Percentiles rank a stretch among this genome's conserved stretches.
Evolutionary conservation across 2,888 invertebrate genomes (phyloP).

Genomic region (Panopea generosa): DNA sequence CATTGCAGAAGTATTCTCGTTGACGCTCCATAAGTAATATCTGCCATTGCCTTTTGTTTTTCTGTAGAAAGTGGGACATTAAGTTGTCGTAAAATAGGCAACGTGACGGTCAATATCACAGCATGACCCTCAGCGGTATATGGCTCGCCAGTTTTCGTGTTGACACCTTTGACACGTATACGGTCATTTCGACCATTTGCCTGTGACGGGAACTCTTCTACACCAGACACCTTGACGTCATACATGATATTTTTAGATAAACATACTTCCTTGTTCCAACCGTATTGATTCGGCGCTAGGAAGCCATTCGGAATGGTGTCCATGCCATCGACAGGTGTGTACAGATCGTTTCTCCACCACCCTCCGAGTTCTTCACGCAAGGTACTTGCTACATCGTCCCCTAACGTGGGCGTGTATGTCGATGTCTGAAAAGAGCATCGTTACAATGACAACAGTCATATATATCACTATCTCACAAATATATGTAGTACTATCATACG

Average conservation of each 20-base stretch:
- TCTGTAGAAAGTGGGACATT: slow-evolving; percentile 14
- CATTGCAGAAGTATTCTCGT: slow-evolving; percentile 55
- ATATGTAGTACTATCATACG: no score
- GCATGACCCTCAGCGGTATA: slow-evolving; percentile 35
- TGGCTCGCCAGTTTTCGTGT: slow-evolving; percentile 23
- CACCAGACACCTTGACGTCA: neutral
- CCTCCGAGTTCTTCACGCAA: slow-evolving; percentile 21
- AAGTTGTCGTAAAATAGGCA: slow-evolving; percentile 51
- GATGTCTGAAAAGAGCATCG: slow-evolving; percentile 25
- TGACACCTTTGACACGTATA: slow-evolving; percentile 27
- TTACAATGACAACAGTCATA: no score
- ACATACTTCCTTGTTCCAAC: slow-evolving; percentile 13
- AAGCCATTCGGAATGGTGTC: slow-evolving; percentile 5
- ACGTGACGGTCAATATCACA: slow-evolving; percentile 51
- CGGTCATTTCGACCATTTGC: no score
- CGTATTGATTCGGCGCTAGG: neutral
- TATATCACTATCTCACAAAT: no score
- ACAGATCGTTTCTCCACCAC: slow-evolving; percentile 15
- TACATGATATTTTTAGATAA: neutral
- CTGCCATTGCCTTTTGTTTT: slow-evolving; percentile 28
- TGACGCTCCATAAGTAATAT: slow-evolving; percentile 36
- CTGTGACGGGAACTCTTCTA: no score
- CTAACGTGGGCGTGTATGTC: slow-evolving; percentile 6
- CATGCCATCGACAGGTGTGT: slow-evolving; percentile 20
- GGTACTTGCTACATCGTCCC: neutral